Evolutionary conservation across 1,140 invertebrate species (phyloP).

Genomic region (Branchinecta lynchi): DNA sequence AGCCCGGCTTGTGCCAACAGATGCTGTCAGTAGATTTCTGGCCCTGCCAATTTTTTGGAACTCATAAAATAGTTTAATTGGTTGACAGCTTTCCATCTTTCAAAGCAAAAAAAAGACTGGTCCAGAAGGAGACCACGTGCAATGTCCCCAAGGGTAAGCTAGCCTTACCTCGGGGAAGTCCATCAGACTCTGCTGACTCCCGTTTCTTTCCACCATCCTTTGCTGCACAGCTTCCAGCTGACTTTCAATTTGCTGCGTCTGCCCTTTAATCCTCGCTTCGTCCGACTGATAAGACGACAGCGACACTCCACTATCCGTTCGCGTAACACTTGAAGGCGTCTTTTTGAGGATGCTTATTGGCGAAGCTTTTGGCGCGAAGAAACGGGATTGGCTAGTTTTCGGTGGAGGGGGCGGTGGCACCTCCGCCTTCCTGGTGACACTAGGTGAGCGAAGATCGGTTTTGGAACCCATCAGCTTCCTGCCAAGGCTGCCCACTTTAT

Average conservation of each 20-base stretch:
- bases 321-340: background rate
- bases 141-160: no score
- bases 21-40: no score
- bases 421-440: background rate
- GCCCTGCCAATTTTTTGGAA: no score
- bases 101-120: no score
- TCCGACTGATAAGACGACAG: slow-evolving; percentile 1
- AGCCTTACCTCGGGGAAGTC: background rate
- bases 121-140: no score
- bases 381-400: background rate
- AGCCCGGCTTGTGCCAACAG: no score
- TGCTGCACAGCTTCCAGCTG: background rate
- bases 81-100: no score
- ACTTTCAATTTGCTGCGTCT: background rate
- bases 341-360: slow-evolving; percentile 2
- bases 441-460: background rate
- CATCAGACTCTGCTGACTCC: background rate
- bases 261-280: background rate
- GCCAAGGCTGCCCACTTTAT: background rate
- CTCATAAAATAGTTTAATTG: no score
- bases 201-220: background rate
- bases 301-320: background rate
- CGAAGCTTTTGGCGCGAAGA: background rate
- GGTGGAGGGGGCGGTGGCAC: background rate
- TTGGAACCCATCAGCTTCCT: background rate